Evolutionary conservation across 2,888 invertebrate species (phyloP).

Genomic region (Parnassius apollo): DNA sequence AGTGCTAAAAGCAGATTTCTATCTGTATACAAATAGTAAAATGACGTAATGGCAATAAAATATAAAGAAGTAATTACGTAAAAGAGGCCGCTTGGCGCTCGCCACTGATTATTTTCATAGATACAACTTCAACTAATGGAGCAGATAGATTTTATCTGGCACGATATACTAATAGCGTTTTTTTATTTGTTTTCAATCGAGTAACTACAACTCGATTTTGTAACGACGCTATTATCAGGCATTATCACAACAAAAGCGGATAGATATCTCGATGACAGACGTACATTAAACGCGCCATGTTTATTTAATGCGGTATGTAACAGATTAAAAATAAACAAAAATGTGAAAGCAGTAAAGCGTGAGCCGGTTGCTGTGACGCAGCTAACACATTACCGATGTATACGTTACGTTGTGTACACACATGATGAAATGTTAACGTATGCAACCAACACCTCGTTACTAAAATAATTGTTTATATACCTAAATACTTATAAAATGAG

Average conservation of each 20-base stretch:
- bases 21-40: constrained; percentile 30
- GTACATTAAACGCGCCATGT: constrained; percentile 17
- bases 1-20: constrained; percentile 31
- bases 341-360: constrained; percentile 8
- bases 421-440: constrained; percentile 6
- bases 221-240: constrained; percentile 28
- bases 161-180: constrained; percentile 63
- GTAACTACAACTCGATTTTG: constrained; percentile 32
- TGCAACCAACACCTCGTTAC: background rate
- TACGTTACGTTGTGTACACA: constrained; percentile 2
- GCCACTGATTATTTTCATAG: constrained; percentile 46
- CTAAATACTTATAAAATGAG: constrained; percentile 3
- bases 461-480: constrained; percentile 11
- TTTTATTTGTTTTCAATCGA: constrained; percentile 50
- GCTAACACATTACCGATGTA: constrained; percentile 3
- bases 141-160: constrained; percentile 58
- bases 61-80: constrained; percentile 49
- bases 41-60: constrained; percentile 42
- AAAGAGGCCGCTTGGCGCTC: constrained; percentile 34
- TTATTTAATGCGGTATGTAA: constrained; percentile 9
- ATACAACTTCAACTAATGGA: constrained; percentile 51
- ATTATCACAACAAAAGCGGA: constrained; percentile 13
- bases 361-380: background rate
- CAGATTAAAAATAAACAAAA: constrained; percentile 14
- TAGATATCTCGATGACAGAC: constrained; percentile 14